Percentiles rank a stretch among this genome's conserved stretches.
phyloP scores from a whole-genome alignment of 2,797 vertebrate genomes.

The Acipenser transmontanus region DNA sequence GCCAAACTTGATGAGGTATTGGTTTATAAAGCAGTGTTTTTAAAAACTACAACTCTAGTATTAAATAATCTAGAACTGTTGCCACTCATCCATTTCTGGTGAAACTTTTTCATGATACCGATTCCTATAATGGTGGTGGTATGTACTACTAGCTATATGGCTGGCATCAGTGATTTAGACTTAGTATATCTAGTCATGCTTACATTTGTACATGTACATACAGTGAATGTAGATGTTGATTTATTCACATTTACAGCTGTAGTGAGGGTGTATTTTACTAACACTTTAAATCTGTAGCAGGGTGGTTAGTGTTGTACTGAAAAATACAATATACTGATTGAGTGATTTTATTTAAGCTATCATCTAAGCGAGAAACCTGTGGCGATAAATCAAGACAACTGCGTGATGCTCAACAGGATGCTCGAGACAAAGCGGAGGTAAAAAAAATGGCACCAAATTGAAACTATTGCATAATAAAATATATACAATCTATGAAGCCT shows the following conservation, averaged over 20 bases:
- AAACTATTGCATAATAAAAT: too few species aligned
- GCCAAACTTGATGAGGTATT: conserved; percentile 92
- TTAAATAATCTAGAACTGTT: not conserved
- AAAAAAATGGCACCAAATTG: conserved; percentile 11
- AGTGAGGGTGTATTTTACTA: too few species aligned
- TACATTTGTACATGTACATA: too few species aligned
- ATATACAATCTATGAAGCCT: too few species aligned
- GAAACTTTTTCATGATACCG: not conserved
- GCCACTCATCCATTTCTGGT: not conserved
- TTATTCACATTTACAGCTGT: too few species aligned
- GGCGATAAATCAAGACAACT: conserved; percentile 96
- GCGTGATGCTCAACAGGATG: conserved; percentile 95
- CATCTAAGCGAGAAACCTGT: conserved; percentile 90
- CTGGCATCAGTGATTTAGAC: not conserved
- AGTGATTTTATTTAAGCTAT: conserved; percentile 62
- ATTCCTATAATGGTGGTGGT: too few species aligned
- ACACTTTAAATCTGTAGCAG: too few species aligned
- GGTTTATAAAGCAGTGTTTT: not conserved
- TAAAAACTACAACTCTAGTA: not conserved
- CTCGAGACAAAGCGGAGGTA: conserved; percentile 98
- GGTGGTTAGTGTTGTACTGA: too few species aligned
- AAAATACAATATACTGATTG: not conserved
- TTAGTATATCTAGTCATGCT: too few species aligned
- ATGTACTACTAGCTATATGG: too few species aligned
- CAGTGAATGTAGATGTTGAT: too few species aligned